These are phyloP conservation scores for Cephus sareptanus DNA, from an alignment of 2,888 invertebrate genomes.

Conservation along the genomic window DNA sequence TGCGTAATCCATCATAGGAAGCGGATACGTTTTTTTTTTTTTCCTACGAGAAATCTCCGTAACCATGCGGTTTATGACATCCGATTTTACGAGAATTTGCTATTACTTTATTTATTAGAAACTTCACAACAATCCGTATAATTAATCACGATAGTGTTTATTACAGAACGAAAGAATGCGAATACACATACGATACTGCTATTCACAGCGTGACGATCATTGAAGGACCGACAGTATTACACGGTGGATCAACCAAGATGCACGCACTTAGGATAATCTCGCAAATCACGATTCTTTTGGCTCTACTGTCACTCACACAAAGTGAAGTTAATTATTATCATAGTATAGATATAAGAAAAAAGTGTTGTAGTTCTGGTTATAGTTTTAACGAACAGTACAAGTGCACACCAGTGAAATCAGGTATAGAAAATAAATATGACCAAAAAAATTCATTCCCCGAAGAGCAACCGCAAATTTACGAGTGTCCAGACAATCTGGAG, in stretches of 20 bases:
- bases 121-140: not conserved
- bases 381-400: constrained; percentile 30
- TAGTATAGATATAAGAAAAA: constrained; percentile 22
- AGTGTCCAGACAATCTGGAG: not conserved
- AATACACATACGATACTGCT: not conserved
- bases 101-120: not conserved
- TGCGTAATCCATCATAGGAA: not conserved
- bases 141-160: not conserved
- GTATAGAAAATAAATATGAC: not conserved
- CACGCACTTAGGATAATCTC: not conserved
- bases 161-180: not conserved
- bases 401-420: constrained; percentile 24
- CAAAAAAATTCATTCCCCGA: not conserved
- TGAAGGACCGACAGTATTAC: constrained; percentile 8
- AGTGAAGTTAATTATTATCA: not conserved
- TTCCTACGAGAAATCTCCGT: not conserved
- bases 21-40: not conserved
- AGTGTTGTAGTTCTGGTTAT: constrained; percentile 38
- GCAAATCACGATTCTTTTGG: not conserved
- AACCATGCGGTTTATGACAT: not conserved
- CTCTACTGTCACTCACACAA: not conserved
- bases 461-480: not conserved
- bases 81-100: not conserved
- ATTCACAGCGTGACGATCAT: not conserved
- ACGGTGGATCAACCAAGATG: constrained; percentile 16